These are phyloP conservation scores for Apteryx mantelli DNA, from an alignment of 2,113 vertebrate species.

Conservation along the genomic window DNA sequence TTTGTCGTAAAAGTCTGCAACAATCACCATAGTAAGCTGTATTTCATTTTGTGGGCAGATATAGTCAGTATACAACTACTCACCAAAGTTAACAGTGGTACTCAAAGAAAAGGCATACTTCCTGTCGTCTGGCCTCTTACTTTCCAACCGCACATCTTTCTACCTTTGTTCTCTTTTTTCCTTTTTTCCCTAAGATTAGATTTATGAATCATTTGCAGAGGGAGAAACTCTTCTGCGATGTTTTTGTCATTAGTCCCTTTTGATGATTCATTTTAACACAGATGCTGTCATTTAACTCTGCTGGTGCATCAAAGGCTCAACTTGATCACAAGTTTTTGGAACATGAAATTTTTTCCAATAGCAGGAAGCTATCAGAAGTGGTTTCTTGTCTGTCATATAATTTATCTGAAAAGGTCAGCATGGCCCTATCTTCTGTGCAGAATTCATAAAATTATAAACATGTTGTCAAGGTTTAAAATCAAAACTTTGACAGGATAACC, in stretches of 20 bases:
- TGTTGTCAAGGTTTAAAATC: neutral
- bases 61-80: neutral
- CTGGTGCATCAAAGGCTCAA: neutral
- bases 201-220: neutral
- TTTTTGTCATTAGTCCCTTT: neutral
- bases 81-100: neutral
- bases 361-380: neutral
- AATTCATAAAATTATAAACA: neutral
- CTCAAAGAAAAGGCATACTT: neutral
- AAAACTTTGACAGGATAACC: constrained; percentile 19
- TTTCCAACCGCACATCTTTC: neutral
- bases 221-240: neutral
- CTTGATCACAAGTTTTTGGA: neutral
- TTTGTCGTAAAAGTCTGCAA: neutral
- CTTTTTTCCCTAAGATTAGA: neutral
- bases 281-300: neutral
- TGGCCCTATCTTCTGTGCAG: constrained; percentile 3
- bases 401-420: constrained; percentile 63
- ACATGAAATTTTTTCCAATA: neutral
- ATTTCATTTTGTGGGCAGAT: neutral
- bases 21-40: neutral
- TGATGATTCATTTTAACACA: constrained; percentile 9
- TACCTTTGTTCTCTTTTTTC: neutral
- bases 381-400: constrained; percentile 2
- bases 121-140: neutral